A percentile compares a stretch with the other conserved stretches of the same genome.
Evolutionary conservation across 2,888 invertebrate genomes (phyloP).

Genomic region (Dolichopus griseipennis): DNA sequence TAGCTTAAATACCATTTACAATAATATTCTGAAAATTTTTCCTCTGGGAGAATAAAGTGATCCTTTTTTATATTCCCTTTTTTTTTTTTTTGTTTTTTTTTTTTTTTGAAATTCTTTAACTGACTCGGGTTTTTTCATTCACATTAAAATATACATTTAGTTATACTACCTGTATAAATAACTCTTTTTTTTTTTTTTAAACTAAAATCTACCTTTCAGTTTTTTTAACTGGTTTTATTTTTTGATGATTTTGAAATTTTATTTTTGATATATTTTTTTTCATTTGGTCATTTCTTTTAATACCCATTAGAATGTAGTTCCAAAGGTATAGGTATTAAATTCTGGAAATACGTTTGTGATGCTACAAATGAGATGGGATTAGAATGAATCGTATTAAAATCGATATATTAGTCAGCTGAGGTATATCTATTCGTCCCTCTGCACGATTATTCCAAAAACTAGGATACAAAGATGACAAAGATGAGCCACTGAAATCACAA

Average conservation of each 20-base stretch:
- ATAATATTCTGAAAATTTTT: not conserved
- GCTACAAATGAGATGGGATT: too few relatives aligned
- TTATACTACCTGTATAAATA: slow-evolving; percentile 7
- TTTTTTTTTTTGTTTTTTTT: not conserved
- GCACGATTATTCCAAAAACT: too few relatives aligned
- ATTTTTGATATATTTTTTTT: slow-evolving; percentile 17
- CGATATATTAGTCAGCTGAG: too few relatives aligned
- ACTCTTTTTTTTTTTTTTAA: slow-evolving; percentile 13
- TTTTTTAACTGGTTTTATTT: not conserved
- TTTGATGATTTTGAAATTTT: slow-evolving; percentile 7
- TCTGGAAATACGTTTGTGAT: too few relatives aligned
- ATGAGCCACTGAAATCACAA: too few relatives aligned
- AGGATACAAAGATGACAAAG: too few relatives aligned
- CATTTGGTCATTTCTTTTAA: slow-evolving; percentile 7
- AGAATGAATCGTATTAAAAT: too few relatives aligned
- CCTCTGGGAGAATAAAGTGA: not conserved
- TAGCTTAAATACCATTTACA: too few relatives aligned
- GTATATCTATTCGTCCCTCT: too few relatives aligned
- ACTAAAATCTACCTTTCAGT: not conserved
- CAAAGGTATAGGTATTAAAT: too few relatives aligned
- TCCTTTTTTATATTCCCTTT: not conserved
- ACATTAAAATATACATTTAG: not conserved
- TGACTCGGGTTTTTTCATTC: not conserved
- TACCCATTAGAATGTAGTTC: too few relatives aligned
- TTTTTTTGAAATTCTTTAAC: not conserved